phyloP scores from a whole-genome alignment of 30 jellyfish, hydroid and myxozoan genomes.

The Catostylus mosaicus region DNA sequence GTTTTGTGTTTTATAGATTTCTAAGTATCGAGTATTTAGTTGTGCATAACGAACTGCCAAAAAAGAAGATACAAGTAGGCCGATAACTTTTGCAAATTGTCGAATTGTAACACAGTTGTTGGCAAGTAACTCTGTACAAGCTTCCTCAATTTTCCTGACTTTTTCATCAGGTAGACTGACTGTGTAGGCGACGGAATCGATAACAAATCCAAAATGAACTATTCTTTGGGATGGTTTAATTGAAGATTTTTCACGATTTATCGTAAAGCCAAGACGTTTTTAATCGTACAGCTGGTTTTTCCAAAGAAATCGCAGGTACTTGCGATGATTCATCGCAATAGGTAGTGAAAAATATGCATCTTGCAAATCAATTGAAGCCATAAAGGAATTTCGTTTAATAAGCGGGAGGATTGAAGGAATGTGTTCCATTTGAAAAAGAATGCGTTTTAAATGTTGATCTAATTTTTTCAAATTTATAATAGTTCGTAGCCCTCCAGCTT shows the following conservation, averaged over 20 bases:
- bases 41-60: neutral
- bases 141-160: neutral
- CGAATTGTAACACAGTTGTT: neutral
- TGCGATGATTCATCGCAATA: constrained; percentile 7
- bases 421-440: constrained; percentile 27
- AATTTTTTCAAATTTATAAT: neutral
- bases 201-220: neutral
- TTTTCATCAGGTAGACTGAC: constrained; percentile 2
- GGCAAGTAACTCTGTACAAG: neutral
- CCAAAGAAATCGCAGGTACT: constrained; percentile 20
- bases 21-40: neutral
- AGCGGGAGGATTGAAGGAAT: neutral
- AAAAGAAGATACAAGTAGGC: neutral
- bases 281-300: neutral
- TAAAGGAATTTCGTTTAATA: constrained; percentile 2
- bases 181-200: neutral
- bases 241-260: constrained; percentile 4
- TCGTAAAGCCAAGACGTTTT: no score
- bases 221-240: neutral
- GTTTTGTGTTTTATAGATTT: constrained; percentile 4
- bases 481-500: neutral
- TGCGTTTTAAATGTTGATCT: neutral
- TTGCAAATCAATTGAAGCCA: constrained; percentile 45
- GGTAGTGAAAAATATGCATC: constrained; percentile 45
- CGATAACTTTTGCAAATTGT: neutral